Evolutionary conservation across 1,140 invertebrate species (phyloP).

Genomic region (Drosophila repleta): DNA sequence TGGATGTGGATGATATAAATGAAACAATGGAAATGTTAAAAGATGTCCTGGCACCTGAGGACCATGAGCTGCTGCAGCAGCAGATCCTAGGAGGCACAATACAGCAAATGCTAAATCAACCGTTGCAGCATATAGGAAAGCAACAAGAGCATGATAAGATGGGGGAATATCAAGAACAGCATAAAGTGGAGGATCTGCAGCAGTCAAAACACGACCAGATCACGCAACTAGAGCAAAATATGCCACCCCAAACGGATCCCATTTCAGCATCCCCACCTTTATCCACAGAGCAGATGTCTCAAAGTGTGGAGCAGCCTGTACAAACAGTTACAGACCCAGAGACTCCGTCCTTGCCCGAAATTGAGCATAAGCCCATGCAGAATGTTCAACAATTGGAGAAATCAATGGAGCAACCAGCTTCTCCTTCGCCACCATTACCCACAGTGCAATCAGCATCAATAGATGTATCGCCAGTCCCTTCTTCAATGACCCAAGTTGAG

Average conservation of each 20-base stretch:
- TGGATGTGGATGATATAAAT: constrained; percentile 76
- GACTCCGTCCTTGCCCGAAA: background rate
- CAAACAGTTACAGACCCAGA: background rate
- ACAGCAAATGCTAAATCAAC: background rate
- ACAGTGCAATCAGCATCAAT: background rate
- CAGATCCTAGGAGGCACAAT: constrained; percentile 34
- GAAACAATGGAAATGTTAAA: constrained; percentile 71
- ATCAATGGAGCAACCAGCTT: background rate
- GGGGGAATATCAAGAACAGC: background rate
- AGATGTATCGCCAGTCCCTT: background rate
- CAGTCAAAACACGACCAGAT: background rate
- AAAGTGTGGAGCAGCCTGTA: background rate
- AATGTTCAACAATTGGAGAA: background rate
- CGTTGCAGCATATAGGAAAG: too few species aligned
- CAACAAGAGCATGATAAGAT: background rate
- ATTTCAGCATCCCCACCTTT: background rate
- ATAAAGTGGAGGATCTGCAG: background rate
- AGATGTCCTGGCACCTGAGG: constrained; percentile 50
- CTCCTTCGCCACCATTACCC: background rate
- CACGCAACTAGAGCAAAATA: background rate
- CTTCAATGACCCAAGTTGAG: background rate
- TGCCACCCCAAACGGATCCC: background rate
- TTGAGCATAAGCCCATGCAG: background rate
- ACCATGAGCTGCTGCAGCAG: constrained; percentile 55
- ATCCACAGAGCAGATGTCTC: background rate